phyloP scores from a whole-genome alignment of 2,888 invertebrate species.

The Loripinus fragilis region DNA sequence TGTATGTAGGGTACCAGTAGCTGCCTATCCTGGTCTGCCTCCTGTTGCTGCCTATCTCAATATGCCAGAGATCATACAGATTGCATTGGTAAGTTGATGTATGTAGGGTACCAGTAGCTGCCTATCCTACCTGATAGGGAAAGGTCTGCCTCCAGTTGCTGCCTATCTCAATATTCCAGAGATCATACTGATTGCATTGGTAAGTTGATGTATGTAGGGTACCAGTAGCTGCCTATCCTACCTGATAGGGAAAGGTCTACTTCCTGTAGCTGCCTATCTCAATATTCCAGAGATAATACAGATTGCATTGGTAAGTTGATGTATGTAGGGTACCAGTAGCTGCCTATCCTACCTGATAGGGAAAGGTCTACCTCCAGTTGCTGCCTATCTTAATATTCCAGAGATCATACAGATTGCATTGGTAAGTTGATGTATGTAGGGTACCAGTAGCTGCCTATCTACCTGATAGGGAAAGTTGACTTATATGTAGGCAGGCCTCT shows the following conservation, averaged over 20 bases:
- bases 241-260: too few species aligned
- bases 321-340: too few species aligned
- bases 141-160: conserved; percentile 97
- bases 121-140: conserved; percentile 98
- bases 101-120: too few species aligned
- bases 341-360: conserved; percentile 98
- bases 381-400: conserved; percentile 98
- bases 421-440: too few species aligned
- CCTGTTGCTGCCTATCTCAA: conserved; percentile 99
- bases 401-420: conserved; percentile 98
- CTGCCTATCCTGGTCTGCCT: conserved; percentile 99
- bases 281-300: conserved; percentile 98
- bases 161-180: conserved; percentile 99
- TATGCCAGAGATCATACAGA: conserved; percentile 97
- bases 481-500: too few species aligned
- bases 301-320: conserved; percentile 90
- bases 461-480: too few species aligned
- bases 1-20: too few species aligned
- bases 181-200: conserved; percentile 96
- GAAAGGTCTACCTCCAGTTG: conserved; percentile 97
- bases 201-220: conserved; percentile 71
- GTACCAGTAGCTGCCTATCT: too few species aligned
- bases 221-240: too few species aligned
- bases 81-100: conserved; percentile 88
- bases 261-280: too few species aligned